Evolutionary conservation across 2,888 invertebrate genomes (phyloP).

Genomic region (Gryllus longicercus): DNA sequence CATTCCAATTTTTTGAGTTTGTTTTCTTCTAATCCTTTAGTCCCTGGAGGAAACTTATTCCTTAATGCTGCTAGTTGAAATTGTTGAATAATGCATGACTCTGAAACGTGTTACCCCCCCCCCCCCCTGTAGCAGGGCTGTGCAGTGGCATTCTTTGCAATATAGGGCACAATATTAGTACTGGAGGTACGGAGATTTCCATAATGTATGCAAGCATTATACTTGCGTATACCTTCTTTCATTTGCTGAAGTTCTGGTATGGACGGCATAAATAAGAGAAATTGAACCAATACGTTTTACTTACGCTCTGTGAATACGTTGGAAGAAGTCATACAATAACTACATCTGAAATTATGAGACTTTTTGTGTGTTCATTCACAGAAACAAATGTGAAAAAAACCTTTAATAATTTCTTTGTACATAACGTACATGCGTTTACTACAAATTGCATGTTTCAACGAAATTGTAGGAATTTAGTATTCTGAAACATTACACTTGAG

Average conservation of each 20-base stretch:
- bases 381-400: no score
- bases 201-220: slow-evolving; percentile 2
- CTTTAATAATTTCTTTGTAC: no score
- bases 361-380: no score
- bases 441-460: no score
- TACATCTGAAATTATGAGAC: no score
- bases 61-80: not conserved
- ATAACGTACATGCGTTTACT: no score
- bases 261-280: no score
- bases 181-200: not conserved
- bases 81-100: not conserved
- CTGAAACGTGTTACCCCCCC: not conserved
- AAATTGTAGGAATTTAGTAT: no score
- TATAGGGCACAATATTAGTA: not conserved
- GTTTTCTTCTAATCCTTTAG: not conserved
- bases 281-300: no score
- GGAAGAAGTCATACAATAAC: no score
- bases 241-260: not conserved
- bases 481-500: no score
- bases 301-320: no score
- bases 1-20: not conserved
- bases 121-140: not conserved
- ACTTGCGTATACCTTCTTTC: not conserved
- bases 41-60: not conserved
- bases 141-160: not conserved